phyloP scores from a whole-genome alignment of 35 echinoderm and acorn worm genomes.

The Lytechinus pictus region DNA sequence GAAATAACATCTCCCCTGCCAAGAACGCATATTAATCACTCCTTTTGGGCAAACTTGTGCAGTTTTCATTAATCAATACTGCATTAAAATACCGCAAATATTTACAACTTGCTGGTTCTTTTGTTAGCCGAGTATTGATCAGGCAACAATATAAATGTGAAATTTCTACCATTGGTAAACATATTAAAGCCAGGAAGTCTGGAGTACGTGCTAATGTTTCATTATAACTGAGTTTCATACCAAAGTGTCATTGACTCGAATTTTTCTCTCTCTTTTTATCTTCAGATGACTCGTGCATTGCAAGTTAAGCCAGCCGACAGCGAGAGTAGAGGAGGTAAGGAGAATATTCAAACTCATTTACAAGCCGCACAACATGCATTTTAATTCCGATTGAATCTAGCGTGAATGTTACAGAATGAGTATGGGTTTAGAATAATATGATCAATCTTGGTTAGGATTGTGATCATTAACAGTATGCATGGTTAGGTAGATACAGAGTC shows the following conservation, averaged over 20 bases:
- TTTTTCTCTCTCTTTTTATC: conserved; percentile 41
- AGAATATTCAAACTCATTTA: not conserved
- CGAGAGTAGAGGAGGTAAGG: conserved; percentile 92
- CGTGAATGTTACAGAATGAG: not conserved
- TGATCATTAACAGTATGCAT: not conserved
- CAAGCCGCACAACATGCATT: not conserved
- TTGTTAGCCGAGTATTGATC: not conserved
- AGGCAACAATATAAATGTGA: not conserved
- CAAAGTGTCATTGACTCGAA: not conserved
- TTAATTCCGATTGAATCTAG: not conserved
- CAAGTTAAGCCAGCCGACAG: conserved; percentile 98
- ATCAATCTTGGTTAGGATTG: not conserved
- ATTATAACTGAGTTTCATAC: not conserved
- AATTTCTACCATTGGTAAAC: not conserved
- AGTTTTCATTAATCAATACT: conserved; percentile 1
- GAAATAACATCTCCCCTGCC: not conserved
- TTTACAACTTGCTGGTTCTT: conserved; percentile 14
- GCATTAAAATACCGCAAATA: conserved; percentile 26
- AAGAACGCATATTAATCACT: not conserved
- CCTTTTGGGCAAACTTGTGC: not conserved
- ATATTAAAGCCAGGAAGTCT: not conserved
- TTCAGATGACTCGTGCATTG: conserved; percentile 93
- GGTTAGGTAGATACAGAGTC: not conserved
- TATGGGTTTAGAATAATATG: not conserved
- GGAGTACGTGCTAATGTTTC: not conserved